Conservation (phyloP, 1,140 invertebrate species). For the Zaprionus gabonicus region DNA sequence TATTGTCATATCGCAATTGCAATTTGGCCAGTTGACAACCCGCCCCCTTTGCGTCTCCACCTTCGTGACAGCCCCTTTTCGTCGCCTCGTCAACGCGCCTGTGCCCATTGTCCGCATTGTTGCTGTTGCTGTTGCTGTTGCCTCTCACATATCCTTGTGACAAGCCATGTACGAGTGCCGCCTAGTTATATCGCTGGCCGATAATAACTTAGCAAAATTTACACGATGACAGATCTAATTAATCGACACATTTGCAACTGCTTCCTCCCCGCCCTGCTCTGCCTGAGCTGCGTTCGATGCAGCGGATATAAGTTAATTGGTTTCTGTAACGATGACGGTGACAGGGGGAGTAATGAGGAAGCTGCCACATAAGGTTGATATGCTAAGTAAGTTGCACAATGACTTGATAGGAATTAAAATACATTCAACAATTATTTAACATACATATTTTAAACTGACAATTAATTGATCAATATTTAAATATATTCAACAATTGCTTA, state of each 20-base stretch:
- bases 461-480: too few species aligned
- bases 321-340: not conserved
- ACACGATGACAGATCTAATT: constrained; percentile 76
- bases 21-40: constrained; percentile 44
- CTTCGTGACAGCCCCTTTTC: not conserved
- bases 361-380: too few species aligned
- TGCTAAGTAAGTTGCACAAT: not conserved
- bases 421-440: not conserved
- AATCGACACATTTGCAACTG: constrained; percentile 53
- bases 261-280: not conserved
- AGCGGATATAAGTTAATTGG: constrained; percentile 45
- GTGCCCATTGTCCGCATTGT: not conserved
- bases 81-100: constrained; percentile 10
- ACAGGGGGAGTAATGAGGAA: not conserved
- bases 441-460: not conserved
- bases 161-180: constrained; percentile 32
- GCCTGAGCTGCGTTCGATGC: constrained; percentile 12
- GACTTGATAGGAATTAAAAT: not conserved
- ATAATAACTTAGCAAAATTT: constrained; percentile 79
- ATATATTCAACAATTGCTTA: not conserved
- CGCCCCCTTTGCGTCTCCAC: too few species aligned
- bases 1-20: constrained; percentile 79
- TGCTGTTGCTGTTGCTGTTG: not conserved
- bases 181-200: constrained; percentile 37
- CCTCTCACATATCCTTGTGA: constrained; percentile 32